Evolutionary conservation across 2,888 invertebrate species (phyloP).

Genomic region (Mayetiola destructor): DNA sequence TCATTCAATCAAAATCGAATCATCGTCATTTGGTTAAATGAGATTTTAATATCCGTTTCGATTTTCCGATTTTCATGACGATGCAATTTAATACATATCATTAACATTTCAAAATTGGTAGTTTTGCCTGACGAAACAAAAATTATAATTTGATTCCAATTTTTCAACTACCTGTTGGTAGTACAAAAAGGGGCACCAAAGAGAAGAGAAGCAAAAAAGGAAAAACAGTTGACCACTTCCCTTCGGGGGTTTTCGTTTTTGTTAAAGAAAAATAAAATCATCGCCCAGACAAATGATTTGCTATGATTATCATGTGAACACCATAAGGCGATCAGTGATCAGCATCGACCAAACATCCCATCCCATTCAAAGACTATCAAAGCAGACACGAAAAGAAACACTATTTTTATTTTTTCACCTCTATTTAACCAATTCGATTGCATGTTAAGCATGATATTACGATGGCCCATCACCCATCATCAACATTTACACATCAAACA

Average conservation of each 20-base stretch:
- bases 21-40: not conserved
- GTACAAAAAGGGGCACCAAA: not conserved
- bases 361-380: too few relatives aligned
- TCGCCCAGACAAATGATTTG: conserved; percentile 1
- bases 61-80: too few relatives aligned
- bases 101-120: too few relatives aligned
- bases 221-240: not conserved
- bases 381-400: too few relatives aligned
- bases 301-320: conserved; percentile 2
- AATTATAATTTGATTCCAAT: too few relatives aligned
- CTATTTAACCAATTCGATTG: conserved; percentile 9
- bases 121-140: too few relatives aligned
- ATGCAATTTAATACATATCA: too few relatives aligned
- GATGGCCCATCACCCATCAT: not conserved
- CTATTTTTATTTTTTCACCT: not conserved
- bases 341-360: too few relatives aligned
- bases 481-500: too few relatives aligned
- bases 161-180: too few relatives aligned
- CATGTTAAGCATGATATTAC: not conserved
- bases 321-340: too few relatives aligned
- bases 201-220: not conserved
- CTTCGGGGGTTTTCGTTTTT: not conserved
- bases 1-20: not conserved
- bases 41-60: conserved; percentile 5
- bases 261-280: not conserved